Evolutionary conservation across 2,797 vertebrate genomes (phyloP), one percentile per base, ranked within the genome.

Genomic region (Coranthus polyacanthus): DNA sequence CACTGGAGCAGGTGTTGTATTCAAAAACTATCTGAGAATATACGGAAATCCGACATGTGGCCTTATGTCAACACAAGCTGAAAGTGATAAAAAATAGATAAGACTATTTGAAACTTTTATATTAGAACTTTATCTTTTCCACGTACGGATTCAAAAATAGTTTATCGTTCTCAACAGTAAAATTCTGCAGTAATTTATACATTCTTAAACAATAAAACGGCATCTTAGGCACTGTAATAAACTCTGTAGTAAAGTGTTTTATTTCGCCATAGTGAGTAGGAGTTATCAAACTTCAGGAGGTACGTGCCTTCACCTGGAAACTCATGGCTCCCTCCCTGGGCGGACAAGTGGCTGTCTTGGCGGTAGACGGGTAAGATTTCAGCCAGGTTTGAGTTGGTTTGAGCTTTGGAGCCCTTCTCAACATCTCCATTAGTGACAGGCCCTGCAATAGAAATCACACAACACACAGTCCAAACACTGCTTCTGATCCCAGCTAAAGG

Each of bases 231-330:
- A 70, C 96, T 96, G 82, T 99, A 99, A 88, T 98, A 98, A 74
- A 99, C 86, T 21, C 96, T 97, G 88, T 99, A 99, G 91, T 97
- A 99, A 22, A 99, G 95, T 68, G 96, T 99, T 94, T 99, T 99
- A 82, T 98, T 98, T 88, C 98, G 93, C 85, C 98, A 96, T 24
- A 99, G 94, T 3, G 98, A 99, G 90, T 99, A 99, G 0, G 98
- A 99, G 92, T 99, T 99, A 88, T 99, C 98, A 6, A 99, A 98
- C 86, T 99, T 99, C 46, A 99, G 92, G 81, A 97, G 94, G 89
- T 99, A 99, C 29, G 98, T 95, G 85, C 98, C 98, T 73, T 99
- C 96, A 20, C 98, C 98, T 10, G 96, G 98, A 78, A 98, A 99
- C 39, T 98, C 94, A 0, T 99, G 98, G 86, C 95, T 97, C 39